Evolutionary conservation across 2,888 invertebrate genomes (phyloP), one percentile per base, ranked within the genome.

Genomic region (Mantis religiosa): DNA sequence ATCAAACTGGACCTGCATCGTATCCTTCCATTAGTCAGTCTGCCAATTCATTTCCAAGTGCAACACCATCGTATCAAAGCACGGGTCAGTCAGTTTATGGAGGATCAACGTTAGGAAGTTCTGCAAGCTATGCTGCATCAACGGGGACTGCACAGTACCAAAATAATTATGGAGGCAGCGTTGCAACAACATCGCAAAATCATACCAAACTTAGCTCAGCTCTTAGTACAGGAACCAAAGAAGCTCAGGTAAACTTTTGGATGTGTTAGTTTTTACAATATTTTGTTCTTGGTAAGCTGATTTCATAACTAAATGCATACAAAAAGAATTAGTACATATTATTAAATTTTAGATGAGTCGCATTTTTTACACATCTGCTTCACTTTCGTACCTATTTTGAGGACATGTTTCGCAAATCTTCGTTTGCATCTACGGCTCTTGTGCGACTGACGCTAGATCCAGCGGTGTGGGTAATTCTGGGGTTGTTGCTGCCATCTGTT

Each of bases 161-260:
- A 89, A 92, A 92, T 90, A 91, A 91, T 90, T 91, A 91, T 90
- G 91, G 91, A 34, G 90, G 90, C 82, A 90, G 90, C 85, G 90
- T 91, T n/a, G 90, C 90, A 25, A 90, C 91, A 14, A 90, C 90
- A n/a, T 90, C 90, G 47, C 91, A 91, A 85, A 91, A 90, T 89
- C 91, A 91, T 85, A 87, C 90, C 85, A 91, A 91, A 88, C 89
- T 91, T 47, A 91, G 90, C 87, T 89, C 91, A 28, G 88, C 91
- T 20, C 90, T 91, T 27, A 91, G 89, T 88, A 90, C 91, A 28
- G 89, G 89, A 34, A 90, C 91, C 85, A 91, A 91, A 88, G 91
- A 91, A 88, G 89, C 91, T 54, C 91, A 91, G 91, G 91, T 91
- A 88, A 84, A 28, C 27, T 6, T 28, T 83, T 84, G 8, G 20